Evolutionary conservation across 2,113 vertebrate genomes (phyloP).

Genomic region (Phalacrocorax brasilianus): DNA sequence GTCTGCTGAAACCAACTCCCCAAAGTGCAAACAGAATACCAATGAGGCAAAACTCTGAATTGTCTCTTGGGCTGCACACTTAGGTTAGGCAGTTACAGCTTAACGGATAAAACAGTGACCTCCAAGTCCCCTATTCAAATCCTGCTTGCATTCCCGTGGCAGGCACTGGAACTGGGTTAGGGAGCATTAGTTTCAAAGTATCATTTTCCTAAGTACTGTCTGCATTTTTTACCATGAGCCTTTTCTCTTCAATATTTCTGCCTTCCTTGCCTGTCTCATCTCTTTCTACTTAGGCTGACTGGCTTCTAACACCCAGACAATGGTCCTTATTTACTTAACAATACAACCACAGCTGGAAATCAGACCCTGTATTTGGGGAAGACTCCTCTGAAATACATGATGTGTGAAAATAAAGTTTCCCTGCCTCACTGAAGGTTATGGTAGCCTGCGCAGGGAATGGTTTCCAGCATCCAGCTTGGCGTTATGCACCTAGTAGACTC

Average conservation of each 20-base stretch:
- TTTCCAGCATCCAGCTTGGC: neutral
- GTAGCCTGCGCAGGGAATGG: neutral
- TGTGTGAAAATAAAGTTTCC: neutral
- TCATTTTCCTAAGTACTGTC: neutral
- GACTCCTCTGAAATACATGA: neutral
- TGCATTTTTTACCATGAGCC: neutral
- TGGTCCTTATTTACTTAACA: conserved; percentile 5
- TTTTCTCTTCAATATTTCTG: neutral
- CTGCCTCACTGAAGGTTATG: neutral
- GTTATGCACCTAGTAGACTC: neutral
- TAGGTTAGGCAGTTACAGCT: neutral
- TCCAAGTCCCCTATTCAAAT: neutral
- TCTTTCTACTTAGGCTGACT: conserved; percentile 21
- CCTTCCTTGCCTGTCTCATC: neutral
- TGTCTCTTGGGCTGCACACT: neutral
- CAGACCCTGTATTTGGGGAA: neutral
- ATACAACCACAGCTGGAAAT: neutral
- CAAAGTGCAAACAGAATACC: neutral
- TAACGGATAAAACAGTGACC: conserved; percentile 5
- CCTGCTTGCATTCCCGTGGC: neutral
- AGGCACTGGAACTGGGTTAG: neutral
- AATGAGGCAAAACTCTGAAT: neutral
- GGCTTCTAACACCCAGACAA: neutral
- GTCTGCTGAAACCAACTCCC: conserved; percentile 2
- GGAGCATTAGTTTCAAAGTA: neutral